Percentiles rank a stretch among this genome's conserved stretches.
Evolutionary conservation across 1,140 invertebrate genomes (phyloP).

Genomic region (Sitobion miscanthi): DNA sequence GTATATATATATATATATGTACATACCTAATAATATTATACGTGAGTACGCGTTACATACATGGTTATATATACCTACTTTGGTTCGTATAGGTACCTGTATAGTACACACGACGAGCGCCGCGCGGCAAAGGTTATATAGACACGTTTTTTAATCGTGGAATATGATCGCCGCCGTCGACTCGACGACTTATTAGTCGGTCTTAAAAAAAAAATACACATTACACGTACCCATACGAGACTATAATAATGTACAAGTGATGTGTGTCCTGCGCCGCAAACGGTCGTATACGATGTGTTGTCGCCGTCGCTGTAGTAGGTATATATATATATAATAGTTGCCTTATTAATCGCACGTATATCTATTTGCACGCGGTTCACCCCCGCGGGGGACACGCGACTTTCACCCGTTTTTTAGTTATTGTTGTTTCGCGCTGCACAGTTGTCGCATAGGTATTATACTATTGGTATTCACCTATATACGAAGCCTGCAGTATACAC

Average conservation of each 20-base stretch:
- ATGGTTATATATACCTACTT: not conserved
- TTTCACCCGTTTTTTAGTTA: not conserved
- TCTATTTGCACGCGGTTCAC: not conserved
- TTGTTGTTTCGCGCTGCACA: not conserved
- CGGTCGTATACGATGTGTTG: not conserved
- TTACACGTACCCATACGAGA: not conserved
- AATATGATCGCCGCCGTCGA: not conserved
- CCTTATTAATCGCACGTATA: not conserved
- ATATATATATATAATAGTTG: not conserved
- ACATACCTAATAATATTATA: not conserved
- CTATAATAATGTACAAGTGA: not conserved
- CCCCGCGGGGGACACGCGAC: not conserved
- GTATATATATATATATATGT: not conserved
- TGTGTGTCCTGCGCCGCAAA: not conserved
- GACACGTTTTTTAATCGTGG: constrained; percentile 14
- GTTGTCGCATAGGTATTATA: not conserved
- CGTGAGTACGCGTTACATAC: not conserved
- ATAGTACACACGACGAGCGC: not conserved
- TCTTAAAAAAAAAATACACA: not conserved
- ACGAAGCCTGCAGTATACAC: too few species aligned
- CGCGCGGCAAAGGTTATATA: not conserved
- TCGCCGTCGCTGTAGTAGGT: not conserved
- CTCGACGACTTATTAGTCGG: not conserved
- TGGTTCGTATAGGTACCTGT: too few species aligned
- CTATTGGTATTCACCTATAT: too few species aligned